These are phyloP conservation scores for Drosophila tripunctata DNA, from an alignment of 2,888 invertebrate species.

Conservation along the genomic window DNA sequence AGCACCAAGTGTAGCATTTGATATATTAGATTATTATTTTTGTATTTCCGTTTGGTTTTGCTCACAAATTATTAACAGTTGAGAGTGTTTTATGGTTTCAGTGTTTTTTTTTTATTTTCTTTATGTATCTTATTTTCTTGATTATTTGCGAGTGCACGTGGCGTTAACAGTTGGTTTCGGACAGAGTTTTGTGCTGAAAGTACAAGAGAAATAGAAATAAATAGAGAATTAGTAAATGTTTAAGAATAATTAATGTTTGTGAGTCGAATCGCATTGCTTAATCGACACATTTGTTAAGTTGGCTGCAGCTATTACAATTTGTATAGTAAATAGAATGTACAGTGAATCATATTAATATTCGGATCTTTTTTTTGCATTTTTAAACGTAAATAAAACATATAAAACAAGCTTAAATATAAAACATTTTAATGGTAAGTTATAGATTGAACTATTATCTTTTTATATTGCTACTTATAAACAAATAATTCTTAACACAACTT, in stretches of 20 bases:
- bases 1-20: conserved; percentile 3
- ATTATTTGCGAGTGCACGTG: conserved; percentile 8
- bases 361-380: no score
- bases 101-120: not conserved
- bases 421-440: no score
- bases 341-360: no score
- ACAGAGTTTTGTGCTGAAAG: conserved; percentile 39
- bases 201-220: not conserved
- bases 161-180: conserved; percentile 21
- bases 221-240: not conserved
- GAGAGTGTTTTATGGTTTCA: not conserved
- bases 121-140: no score
- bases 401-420: no score
- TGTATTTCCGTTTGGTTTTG: not conserved
- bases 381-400: no score
- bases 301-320: conserved; percentile 7
- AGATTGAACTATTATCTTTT: no score
- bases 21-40: not conserved
- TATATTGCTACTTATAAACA: no score
- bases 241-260: not conserved
- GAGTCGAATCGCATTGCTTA: not conserved
- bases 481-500: no score
- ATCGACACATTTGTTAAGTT: conserved; percentile 14
- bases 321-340: not conserved
- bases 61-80: conserved; percentile 9